These are phyloP conservation scores for Epinephelus coioides DNA, from an alignment of 2,797 vertebrate species.

Conservation along the genomic window DNA sequence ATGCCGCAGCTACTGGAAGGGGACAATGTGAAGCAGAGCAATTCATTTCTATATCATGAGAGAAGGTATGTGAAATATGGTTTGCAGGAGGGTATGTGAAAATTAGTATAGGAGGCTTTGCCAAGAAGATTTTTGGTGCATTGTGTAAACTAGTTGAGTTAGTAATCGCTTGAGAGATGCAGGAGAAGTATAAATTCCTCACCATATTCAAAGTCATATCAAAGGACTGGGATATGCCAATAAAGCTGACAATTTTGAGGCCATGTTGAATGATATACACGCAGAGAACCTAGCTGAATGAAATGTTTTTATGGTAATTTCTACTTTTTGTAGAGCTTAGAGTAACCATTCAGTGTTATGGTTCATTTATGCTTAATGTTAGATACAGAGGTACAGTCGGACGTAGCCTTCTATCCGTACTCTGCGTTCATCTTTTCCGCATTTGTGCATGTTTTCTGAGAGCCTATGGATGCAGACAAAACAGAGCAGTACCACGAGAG, in stretches of 20 bases:
- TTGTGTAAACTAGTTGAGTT: conserved; percentile 8
- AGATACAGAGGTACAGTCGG: no score
- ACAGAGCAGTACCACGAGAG: no score
- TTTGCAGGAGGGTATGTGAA: conserved; percentile 23
- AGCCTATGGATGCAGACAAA: no score
- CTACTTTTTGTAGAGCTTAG: background rate
- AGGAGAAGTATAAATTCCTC: background rate
- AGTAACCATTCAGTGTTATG: background rate
- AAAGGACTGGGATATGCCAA: background rate
- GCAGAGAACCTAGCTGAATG: background rate
- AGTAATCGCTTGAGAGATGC: conserved; percentile 1
- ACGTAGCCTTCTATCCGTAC: no score
- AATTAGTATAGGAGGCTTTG: conserved; percentile 14
- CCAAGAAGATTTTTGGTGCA: background rate
- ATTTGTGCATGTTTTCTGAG: no score
- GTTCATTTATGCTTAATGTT: no score
- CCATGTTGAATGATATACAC: background rate
- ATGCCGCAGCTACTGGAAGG: conserved; percentile 64
- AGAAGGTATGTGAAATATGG: conserved; percentile 47
- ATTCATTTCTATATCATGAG: conserved; percentile 70
- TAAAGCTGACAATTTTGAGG: background rate
- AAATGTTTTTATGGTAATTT: background rate
- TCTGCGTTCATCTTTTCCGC: no score
- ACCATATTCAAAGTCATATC: background rate
- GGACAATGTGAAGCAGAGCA: conserved; percentile 70